Evolutionary conservation across 2,113 vertebrate genomes (phyloP), one percentile per base, ranked within the genome.

Genomic region (Empidonax alnorum): DNA sequence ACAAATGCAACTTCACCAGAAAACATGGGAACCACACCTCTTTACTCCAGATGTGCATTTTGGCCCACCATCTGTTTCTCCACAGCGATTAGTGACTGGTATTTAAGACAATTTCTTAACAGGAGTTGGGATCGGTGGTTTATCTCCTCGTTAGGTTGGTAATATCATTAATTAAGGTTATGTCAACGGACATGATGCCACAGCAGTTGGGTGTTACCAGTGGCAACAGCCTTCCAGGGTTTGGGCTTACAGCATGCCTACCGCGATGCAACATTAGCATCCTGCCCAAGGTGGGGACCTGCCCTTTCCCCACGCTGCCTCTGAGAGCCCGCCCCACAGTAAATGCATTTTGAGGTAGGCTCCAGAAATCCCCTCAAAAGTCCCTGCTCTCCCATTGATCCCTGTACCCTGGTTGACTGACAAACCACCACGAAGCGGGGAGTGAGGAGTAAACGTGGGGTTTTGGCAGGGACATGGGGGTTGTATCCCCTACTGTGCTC

Each of bases 91-190:
- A 95, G 91, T 20, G 87, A 72, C 86, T 71, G 68, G 79, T 95
- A 93, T 97, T 94, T 91, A 89, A 93, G 87, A 86, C 87, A 90
- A 88, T 97, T 96, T 96, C 96, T 94, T 96, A 97, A 97, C 88
- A 95, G 73, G 67, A 91, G 56, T n/a, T 91, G 74, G 78, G 87
- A 94, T 95, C 33, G 2, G 69, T 90, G 75, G 81, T 66, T 97
- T 95, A 96, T 96, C 95, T 93, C 77, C 91, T 96, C 84, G 91
- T 92, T 95, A 95, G 75, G 72, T 89, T 63, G 39, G 90, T 95
- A 84, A 93, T 85, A 52, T 90, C 61, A 67, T 96, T 94, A 96
- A 91, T 94, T 91, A 94, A 77, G 52, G 62, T 91, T 94, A 92
- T 91, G 77, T 94, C 95, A 96, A 86, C 1, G 86, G 67, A 94